These are phyloP conservation scores for Ceramica pisi DNA, from an alignment of 2,888 invertebrate species.

Conservation along the genomic window DNA sequence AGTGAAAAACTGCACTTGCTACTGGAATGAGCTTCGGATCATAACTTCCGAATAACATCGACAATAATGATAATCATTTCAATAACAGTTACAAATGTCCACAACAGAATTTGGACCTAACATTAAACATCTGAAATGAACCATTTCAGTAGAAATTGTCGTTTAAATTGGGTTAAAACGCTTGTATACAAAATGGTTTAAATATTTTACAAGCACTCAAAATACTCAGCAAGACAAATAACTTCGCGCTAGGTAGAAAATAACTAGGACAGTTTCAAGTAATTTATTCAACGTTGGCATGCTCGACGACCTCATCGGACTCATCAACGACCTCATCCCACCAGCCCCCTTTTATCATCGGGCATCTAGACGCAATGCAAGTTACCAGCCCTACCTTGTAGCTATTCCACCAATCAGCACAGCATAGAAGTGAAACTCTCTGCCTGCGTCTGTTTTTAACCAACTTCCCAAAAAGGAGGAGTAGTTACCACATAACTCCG, in stretches of 20 bases:
- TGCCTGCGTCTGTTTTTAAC: too few relatives aligned
- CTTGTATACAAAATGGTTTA: slow-evolving; percentile 15
- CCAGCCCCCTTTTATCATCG: too few relatives aligned
- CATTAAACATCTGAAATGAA: slow-evolving; percentile 16
- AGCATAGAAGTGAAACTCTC: too few relatives aligned
- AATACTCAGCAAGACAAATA: slow-evolving; percentile 1
- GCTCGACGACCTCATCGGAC: too few relatives aligned
- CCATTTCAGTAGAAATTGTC: slow-evolving; percentile 1
- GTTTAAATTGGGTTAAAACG: slow-evolving; percentile 19
- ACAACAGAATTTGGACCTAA: slow-evolving; percentile 5
- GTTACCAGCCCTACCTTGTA: too few relatives aligned
- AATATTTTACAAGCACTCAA: slow-evolving; percentile 31
- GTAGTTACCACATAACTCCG: too few relatives aligned
- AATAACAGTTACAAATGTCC: slow-evolving; percentile 4
- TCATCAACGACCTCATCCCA: too few relatives aligned
- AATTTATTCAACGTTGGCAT: not conserved
- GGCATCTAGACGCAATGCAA: too few relatives aligned
- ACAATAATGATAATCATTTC: slow-evolving; percentile 1
- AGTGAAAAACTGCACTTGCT: not conserved
- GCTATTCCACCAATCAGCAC: too few relatives aligned
- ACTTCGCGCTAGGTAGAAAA: not conserved
- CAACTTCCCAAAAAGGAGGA: too few relatives aligned
- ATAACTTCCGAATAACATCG: not conserved
- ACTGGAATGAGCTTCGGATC: not conserved
- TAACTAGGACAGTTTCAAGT: not conserved